These are phyloP conservation scores for Indicator maculatus DNA, from an alignment of 2,113 vertebrate genomes.

Conservation along the genomic window DNA sequence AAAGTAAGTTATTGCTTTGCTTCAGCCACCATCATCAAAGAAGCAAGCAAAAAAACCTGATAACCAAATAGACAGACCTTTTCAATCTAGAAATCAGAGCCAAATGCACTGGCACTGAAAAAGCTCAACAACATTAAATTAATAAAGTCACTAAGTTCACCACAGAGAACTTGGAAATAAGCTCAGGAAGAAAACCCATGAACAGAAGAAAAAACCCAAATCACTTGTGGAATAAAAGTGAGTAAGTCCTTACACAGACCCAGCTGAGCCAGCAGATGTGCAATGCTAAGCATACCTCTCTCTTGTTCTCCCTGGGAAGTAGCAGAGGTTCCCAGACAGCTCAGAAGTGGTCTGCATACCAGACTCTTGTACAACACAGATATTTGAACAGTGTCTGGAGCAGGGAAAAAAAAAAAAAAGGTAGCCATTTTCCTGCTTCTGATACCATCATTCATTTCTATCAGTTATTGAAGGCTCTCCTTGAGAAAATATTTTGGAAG, in stretches of 20 bases:
- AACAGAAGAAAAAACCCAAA: not conserved
- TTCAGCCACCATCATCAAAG: not conserved
- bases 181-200: not conserved
- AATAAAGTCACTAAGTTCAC: not conserved
- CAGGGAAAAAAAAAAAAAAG: not conserved
- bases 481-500: not conserved
- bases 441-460: not conserved
- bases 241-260: not conserved
- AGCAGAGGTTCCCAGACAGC: constrained; percentile 62
- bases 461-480: not conserved
- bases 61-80: not conserved
- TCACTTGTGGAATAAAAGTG: not conserved
- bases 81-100: not conserved
- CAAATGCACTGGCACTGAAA: not conserved
- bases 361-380: constrained; percentile 62
- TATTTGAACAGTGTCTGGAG: constrained; percentile 62
- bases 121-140: not conserved
- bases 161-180: not conserved
- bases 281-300: not conserved
- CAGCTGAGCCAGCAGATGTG: not conserved
- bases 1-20: not conserved
- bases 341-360: constrained; percentile 63
- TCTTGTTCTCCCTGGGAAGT: not conserved
- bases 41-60: not conserved
- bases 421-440: not conserved